Conservation (phyloP, 2,797 vertebrate genomes). For the Smutsia gigantea region DNA sequence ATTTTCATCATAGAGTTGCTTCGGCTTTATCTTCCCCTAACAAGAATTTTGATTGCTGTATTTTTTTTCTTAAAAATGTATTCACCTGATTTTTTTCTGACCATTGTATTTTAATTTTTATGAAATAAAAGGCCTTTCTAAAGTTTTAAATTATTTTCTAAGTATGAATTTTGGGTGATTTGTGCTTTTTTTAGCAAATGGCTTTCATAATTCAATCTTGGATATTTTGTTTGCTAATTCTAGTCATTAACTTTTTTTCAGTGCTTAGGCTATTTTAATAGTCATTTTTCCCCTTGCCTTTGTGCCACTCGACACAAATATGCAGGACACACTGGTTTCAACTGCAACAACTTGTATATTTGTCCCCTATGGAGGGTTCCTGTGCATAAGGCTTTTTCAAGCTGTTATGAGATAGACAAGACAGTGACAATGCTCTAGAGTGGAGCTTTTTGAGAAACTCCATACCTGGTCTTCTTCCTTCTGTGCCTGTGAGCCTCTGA, state of each 20-base stretch:
- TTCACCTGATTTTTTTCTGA: not conserved
- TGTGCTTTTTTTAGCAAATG: not conserved
- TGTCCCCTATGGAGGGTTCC: not conserved
- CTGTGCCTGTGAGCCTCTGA: not conserved
- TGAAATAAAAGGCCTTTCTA: not conserved
- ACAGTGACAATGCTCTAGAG: not conserved
- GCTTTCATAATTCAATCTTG: not conserved
- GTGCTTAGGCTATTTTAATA: not conserved
- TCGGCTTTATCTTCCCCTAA: not conserved
- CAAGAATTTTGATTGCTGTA: not conserved
- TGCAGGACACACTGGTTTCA: not conserved
- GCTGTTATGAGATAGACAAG: not conserved
- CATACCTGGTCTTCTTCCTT: accelerated
- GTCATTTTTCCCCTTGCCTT: not conserved
- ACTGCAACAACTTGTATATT: not conserved
- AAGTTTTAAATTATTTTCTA: slow-evolving; percentile 2
- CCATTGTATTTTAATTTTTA: not conserved
- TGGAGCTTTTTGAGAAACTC: accelerated
- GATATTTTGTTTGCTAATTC: not conserved
- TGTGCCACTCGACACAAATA: not conserved
- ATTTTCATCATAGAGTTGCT: not conserved
- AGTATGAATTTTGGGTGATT: not conserved
- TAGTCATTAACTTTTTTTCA: not conserved
- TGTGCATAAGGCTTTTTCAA: accelerated
- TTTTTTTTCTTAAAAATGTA: not conserved